Evolutionary conservation across 1,140 invertebrate species (phyloP), one percentile per base, ranked within the genome.

Genomic region (Drosophila guanche): DNA sequence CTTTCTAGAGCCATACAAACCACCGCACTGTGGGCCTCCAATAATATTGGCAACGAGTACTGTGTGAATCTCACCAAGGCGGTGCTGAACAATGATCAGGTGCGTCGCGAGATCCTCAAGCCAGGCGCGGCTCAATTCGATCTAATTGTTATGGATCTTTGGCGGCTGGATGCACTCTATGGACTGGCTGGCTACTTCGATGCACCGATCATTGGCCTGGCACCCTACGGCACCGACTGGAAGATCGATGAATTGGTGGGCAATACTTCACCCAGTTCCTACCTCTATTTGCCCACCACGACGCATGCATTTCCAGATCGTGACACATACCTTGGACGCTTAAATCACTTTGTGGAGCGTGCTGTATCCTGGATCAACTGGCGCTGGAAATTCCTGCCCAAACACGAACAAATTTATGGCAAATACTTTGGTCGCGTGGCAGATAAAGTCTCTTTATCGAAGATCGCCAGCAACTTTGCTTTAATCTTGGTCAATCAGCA

Each of bases 401-500:
- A 33, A 3, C 92, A 92, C 2, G 51, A 76, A 16, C 37, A 68
- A 16, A 45, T 92, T 0, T 79, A 90, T 10, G 70, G 84, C 7
- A 71, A 79, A 55, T 92, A 90, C 40, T 89, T 85, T 1, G 80
- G 65, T 4, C 47, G 59, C 7, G 23, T 60, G 1, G 48, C 62
- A 3, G 37, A 76, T 37, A 37, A 50, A 12, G 33, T n/a, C 3
- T 5, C 69, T 0, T 33, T 91, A 4, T 47, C 85, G 1, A 51
- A 75, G 1, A 63, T 80, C 0, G 23, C 73, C 2, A 23, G 23
- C 8, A 74, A 80, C 16, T 80, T 90, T 45, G 76, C 89, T 1
- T 27, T 90, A 7, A 52, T 90, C n/a, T 53, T 90, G 27, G 55
- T 89, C 2, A 90, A 90, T 61, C 81, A 90, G 50, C 89, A 90